Base-by-base conservation (phyloP, 2,888 invertebrate genomes). In the Entomobrya multifasciata region DNA sequence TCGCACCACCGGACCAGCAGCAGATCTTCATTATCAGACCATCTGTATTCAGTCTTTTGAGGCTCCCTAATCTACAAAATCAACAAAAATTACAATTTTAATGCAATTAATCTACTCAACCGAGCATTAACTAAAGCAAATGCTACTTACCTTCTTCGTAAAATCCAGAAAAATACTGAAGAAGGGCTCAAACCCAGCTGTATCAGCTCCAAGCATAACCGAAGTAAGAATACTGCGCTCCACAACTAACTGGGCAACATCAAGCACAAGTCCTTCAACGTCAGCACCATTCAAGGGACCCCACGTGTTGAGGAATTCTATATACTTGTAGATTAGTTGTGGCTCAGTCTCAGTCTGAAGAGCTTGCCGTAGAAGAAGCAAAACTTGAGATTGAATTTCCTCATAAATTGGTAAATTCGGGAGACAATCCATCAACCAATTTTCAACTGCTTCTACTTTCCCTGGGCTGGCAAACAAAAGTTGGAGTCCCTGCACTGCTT, bases 211-310 rank as follows among this genome's bases (percentile, higher is more conserved):
- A 77, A 97, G 93, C 89, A 98, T 95, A 89, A 96, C 96, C 70
- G 95, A 95, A 91, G 97, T 95, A 91, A 98, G 96, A 8, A 96
- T 96, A 88, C 96, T 96, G 20, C 98, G 94, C 93, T 98, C 98
- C 83, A 98, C 98, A 88, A 98, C 96, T 90, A 98, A 93, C 90
- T 97, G 97, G 13, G 97, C 96, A 92, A 98, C 95, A 92, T 98
- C 98, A 93, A 89, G 44, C 15, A 88, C 89, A 27, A 91, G 78
- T n/a, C 88, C 87, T 41, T 81, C 67, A 36, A 85, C 86, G 20
- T 78, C 77, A 1, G 76, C 70, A 10, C 88, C 88, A 15, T 55
- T 55, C 10, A 90, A 70, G 8, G 83, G 78, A 41, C 88, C 87
- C 91, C 91, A 91, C 1, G 77, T 55, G 57, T 88, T 88, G 2